phyloP scores from a whole-genome alignment of 2,888 invertebrate genomes.

The Phyllotreta striolata region DNA sequence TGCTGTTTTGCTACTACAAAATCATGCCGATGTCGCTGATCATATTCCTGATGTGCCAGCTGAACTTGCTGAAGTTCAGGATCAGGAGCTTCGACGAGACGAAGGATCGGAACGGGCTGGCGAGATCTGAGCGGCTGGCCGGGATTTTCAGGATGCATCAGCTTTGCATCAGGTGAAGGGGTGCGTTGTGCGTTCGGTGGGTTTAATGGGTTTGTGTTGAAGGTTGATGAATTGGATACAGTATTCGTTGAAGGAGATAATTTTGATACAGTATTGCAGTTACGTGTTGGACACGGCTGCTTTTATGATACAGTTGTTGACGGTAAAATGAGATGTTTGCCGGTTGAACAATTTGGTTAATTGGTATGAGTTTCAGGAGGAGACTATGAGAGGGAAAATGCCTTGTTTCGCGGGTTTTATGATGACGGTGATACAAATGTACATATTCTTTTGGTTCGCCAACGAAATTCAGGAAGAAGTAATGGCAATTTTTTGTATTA shows the following conservation, averaged over 20 bases:
- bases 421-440: slow-evolving; percentile 26
- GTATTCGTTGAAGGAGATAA: slow-evolving; percentile 17
- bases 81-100: slow-evolving; percentile 17
- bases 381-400: slow-evolving; percentile 17
- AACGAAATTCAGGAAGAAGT: slow-evolving; percentile 34
- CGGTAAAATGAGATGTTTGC: slow-evolving; percentile 19
- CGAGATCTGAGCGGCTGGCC: background rate
- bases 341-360: background rate
- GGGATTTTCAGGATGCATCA: background rate
- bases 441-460: slow-evolving; percentile 31
- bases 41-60: slow-evolving; percentile 22
- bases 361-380: slow-evolving; percentile 18
- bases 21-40: slow-evolving; percentile 20
- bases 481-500: slow-evolving; percentile 1
- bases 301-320: slow-evolving; percentile 29
- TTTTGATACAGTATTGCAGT: slow-evolving; percentile 29
- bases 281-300: slow-evolving; percentile 30
- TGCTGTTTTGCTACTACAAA: slow-evolving; percentile 26
- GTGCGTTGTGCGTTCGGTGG: background rate
- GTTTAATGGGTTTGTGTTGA: slow-evolving; percentile 9
- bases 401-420: slow-evolving; percentile 15
- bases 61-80: slow-evolving; percentile 29
- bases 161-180: background rate
- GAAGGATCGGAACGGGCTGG: background rate
- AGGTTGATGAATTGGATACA: slow-evolving; percentile 31